Evolutionary conservation across 2,113 vertebrate species (phyloP), one percentile per base, ranked within the genome.

Genomic region (Chaetorhynchus papuensis): DNA sequence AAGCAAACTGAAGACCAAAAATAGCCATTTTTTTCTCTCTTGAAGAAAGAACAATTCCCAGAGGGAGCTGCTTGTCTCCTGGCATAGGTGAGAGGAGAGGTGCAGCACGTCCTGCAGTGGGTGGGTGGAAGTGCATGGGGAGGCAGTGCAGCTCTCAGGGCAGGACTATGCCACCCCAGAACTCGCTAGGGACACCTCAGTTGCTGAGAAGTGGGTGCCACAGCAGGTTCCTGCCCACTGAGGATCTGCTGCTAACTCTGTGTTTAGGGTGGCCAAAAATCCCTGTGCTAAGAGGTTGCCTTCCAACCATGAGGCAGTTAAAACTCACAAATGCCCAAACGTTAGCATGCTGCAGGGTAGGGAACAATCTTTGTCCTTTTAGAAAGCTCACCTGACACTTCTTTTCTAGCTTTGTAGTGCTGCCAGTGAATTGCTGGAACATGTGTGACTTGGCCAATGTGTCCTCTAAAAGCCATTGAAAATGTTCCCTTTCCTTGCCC

Each of bases 341-440:
- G 44, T 11, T 28, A 30, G 30, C 28, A 33, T 5, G 3, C 15
- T 39, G 30, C n/a, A 60, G 45, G 76, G 14, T 2, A 27, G 18
- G 21, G 8, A 82, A 15, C 11, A 42, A 44, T 59, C 70, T 83
- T 23, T 89, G n/a, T 37, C 70, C 65, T 65, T 60, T 72, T 28
- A 93, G 39, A 70, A 81, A 83, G n/a, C 83, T 90, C 87, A 94
- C 92, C 90, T 93, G 95, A 63, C 19, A 13, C 39, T 68, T 35
- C 53, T 84, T 63, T 90, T 88, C 70, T n/a, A 37, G 59, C n/a
- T 70, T 70, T 77, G 42, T 35, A 66, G 60, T 10, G 75, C 54
- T 75, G 35, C 39, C 79, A 80, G 47, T 39, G 64, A 91, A 61
- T 50, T 86, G 84, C 86, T 88, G 47, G 75, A 93, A 83, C 70